Base-by-base conservation (phyloP, 1,140 invertebrate genomes). In the Leptopilina boulardi region DNA sequence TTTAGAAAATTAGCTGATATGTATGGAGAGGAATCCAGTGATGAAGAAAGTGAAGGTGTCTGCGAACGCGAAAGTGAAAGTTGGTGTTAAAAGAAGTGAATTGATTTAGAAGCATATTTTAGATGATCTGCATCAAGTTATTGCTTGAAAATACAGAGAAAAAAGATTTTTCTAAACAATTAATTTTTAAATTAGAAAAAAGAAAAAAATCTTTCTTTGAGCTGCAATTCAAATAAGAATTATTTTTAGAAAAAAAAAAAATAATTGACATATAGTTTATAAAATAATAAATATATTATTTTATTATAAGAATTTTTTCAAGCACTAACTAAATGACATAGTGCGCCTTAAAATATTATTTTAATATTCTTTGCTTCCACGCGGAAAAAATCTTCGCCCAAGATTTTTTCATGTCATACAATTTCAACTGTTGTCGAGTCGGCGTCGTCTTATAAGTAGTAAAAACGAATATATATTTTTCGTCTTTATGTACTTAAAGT, bases 1-100 rank as follows among this genome's bases (percentile, higher is more conserved):
- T 99, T 99, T 93, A 94, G 97, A 81, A 99, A 99, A 87, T 92
- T 99, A 73, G 98, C 98, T 9, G 97, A 99, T 86, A 99, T 99
- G 97, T 99, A 99, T 89, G 97, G 97, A 15, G 96, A 97, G 85
- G 95, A 96, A 79, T 95, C 96, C 15, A 96, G 95, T 84, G 96
- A 97, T 84, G 95, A 96, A 70, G 94, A 94, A 59, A 93, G 93
- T 77, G 93, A 94, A 80, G 93, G 93, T 70, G 94, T 94, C 13
- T 94, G 94, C 73, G 94, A 94, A 85, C 86, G 91, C 9, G 89
- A 91, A 41, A 92, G 91, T 75, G 95, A 96, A 87, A 95, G 94
- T 73, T 96, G 95, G 95, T 96, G 95, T 93, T 96, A 88, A 91
- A 80, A 76, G 15, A 66, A n/a, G 34, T 38, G 34, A 38, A 38